These are phyloP conservation scores for Papilio helenus DNA, from an alignment of 1,140 invertebrate genomes.

Conservation along the genomic window DNA sequence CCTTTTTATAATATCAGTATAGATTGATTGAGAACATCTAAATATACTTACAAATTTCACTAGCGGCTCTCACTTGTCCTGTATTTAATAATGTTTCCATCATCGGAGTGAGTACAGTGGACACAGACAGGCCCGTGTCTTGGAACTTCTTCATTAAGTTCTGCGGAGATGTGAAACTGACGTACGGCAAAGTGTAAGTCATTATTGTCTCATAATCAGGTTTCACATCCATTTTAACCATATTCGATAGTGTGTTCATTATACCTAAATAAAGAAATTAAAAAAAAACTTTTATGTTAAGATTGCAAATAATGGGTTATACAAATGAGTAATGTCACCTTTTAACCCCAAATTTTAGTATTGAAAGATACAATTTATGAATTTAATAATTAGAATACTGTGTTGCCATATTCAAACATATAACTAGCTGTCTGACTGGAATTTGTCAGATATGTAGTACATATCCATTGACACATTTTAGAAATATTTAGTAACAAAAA, in stretches of 20 bases:
- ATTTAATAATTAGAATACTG: no score
- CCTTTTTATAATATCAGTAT: no score
- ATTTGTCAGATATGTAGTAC: no score
- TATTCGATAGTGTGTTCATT: conserved; percentile 79
- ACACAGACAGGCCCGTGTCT: conserved; percentile 67
- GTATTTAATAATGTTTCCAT: conserved; percentile 77
- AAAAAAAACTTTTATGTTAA: no score
- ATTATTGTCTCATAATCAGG: conserved; percentile 82
- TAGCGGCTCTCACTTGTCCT: conserved; percentile 73
- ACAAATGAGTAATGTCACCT: no score
- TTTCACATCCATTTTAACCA: conserved; percentile 78
- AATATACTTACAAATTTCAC: conserved; percentile 74
- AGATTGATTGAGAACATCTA: background rate
- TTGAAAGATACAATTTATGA: no score
- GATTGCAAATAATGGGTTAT: no score
- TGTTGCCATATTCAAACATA: background rate
- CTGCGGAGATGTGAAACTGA: conserved; percentile 78
- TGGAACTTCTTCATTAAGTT: conserved; percentile 80
- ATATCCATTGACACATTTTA: no score
- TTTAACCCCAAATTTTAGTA: no score
- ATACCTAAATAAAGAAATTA: conserved; percentile 64
- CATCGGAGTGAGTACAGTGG: conserved; percentile 76
- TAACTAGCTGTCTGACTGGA: background rate
- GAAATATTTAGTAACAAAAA: no score
- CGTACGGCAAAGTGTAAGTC: conserved; percentile 81